Conservation (phyloP, 1,140 invertebrate species). For the Camponotus pennsylvanicus region DNA sequence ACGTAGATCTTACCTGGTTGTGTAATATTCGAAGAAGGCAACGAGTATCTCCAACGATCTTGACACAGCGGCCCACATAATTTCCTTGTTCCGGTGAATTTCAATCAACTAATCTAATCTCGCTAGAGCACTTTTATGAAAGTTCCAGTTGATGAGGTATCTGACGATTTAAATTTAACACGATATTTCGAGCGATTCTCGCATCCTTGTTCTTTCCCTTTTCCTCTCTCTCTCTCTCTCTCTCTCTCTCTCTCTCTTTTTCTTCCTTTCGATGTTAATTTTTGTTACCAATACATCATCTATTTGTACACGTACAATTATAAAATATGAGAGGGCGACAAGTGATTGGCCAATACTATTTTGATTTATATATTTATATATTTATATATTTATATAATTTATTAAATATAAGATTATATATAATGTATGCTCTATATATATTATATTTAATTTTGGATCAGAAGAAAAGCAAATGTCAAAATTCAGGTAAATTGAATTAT, state of each 20-base stretch:
- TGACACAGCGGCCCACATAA: conserved; percentile 92
- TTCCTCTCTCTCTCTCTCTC: no score
- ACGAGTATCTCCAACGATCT: conserved; percentile 92
- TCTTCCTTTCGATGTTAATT: conserved; percentile 16
- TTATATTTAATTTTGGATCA: background rate
- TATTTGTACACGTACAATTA: background rate
- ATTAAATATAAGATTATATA: no score
- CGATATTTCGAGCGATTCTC: conserved; percentile 1
- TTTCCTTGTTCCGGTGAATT: conserved; percentile 64
- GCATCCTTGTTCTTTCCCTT: no score
- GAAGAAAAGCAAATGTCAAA: background rate
- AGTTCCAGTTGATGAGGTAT: conserved; percentile 14
- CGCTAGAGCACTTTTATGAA: conserved; percentile 32
- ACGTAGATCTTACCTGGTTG: conserved; percentile 88
- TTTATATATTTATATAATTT: no score
- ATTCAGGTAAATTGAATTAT: background rate
- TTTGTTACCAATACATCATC: background rate
- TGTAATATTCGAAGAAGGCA: conserved; percentile 93
- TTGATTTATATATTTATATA: conserved; percentile 1
- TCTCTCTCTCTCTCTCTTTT: no score
- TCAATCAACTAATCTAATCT: conserved; percentile 57
- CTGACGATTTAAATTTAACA: conserved; percentile 23
- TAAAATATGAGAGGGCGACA: background rate
- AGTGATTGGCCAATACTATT: conserved; percentile 28
- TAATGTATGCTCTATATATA: background rate